A percentile compares a stretch with the other conserved stretches of the same genome.
Conservation (phyloP, 2,888 invertebrate genomes). For the Drosophila peninsularis region DNA sequence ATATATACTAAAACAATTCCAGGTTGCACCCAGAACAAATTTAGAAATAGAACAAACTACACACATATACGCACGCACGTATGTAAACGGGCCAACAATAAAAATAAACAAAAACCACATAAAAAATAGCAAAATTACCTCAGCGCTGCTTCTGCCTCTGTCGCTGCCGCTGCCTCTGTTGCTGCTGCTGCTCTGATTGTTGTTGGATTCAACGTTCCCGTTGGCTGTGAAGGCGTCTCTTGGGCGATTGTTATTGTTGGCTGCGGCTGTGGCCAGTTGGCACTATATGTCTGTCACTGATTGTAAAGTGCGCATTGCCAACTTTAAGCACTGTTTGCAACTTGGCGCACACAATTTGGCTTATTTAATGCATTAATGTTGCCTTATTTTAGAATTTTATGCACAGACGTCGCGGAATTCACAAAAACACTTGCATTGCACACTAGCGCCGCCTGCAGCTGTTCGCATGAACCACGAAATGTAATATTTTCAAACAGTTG, state of each 20-base stretch:
- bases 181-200: slow-evolving; percentile 42
- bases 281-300: slow-evolving; percentile 30
- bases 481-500: slow-evolving; percentile 22
- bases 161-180: slow-evolving; percentile 1
- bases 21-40: slow-evolving; percentile 57
- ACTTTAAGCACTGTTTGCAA: slow-evolving; percentile 53
- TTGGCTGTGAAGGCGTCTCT: slow-evolving; percentile 50
- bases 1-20: slow-evolving; percentile 35
- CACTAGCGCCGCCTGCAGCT: slow-evolving; percentile 61
- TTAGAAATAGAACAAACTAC: slow-evolving; percentile 53
- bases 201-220: slow-evolving; percentile 53
- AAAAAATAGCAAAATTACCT: slow-evolving; percentile 77
- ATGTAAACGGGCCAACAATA: slow-evolving; percentile 48
- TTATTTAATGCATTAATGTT: slow-evolving; percentile 38
- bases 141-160: slow-evolving; percentile 57
- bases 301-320: slow-evolving; percentile 20
- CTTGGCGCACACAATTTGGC: slow-evolving; percentile 26
- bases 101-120: slow-evolving; percentile 70
- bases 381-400: slow-evolving; percentile 68
- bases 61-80: slow-evolving; percentile 32
- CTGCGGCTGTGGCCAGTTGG: slow-evolving; percentile 46
- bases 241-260: slow-evolving; percentile 64
- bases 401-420: slow-evolving; percentile 80
- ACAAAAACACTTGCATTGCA: slow-evolving; percentile 60
- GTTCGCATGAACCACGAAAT: slow-evolving; percentile 38